These are phyloP conservation scores for Cyanocitta stelleri DNA, from an alignment of 2,113 vertebrate species.

Conservation along the genomic window DNA sequence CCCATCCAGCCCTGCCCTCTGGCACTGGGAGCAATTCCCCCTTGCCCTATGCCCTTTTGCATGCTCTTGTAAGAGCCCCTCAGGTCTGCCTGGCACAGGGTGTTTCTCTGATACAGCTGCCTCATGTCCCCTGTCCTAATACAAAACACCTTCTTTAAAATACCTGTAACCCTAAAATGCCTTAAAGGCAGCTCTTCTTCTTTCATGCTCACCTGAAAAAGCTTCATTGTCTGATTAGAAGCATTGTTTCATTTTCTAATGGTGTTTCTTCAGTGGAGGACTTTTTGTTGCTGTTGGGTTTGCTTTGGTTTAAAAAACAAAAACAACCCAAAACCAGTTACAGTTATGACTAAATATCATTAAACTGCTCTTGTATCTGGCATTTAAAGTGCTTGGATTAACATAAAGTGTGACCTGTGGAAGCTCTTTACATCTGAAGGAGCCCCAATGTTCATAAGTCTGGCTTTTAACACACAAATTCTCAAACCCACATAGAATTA, in stretches of 20 bases:
- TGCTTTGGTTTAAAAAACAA: background rate
- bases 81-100: background rate
- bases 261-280: background rate
- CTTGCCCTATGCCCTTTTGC: background rate
- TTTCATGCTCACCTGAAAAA: background rate
- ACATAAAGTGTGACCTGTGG: background rate
- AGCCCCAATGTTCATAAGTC: background rate
- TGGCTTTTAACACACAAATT: background rate
- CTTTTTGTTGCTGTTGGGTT: background rate
- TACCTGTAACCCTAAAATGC: background rate
- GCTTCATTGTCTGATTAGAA: background rate
- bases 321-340: accelerated
- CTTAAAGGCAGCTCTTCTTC: background rate
- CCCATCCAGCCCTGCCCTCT: background rate
- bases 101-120: background rate
- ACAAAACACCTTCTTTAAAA: background rate
- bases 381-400: background rate
- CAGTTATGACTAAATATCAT: background rate
- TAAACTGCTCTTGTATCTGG: background rate
- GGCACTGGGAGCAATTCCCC: background rate
- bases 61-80: background rate
- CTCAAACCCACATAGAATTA: background rate
- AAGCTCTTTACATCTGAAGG: background rate
- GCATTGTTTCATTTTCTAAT: background rate
- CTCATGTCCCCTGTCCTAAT: background rate